Evolutionary conservation across 2,113 vertebrate genomes (phyloP).

Genomic region (Siniperca knerii): DNA sequence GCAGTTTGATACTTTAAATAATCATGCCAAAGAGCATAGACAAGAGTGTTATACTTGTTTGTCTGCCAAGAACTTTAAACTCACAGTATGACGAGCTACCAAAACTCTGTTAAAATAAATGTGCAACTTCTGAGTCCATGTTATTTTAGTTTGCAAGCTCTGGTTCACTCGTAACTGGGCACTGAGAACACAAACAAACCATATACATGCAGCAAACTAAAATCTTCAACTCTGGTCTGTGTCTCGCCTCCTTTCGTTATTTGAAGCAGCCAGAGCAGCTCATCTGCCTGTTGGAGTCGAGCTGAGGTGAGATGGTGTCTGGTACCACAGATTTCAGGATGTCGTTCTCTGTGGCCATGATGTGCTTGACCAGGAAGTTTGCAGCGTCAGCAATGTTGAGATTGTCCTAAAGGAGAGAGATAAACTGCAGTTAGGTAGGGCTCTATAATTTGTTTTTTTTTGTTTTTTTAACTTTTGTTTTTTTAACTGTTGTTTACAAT

Average conservation of each 20-base stretch:
- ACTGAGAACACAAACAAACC: constrained; percentile 1
- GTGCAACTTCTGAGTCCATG: constrained; percentile 4
- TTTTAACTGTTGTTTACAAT: not conserved
- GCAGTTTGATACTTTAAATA: constrained; percentile 2
- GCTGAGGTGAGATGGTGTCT: constrained; percentile 91
- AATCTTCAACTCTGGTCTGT: constrained; percentile 1
- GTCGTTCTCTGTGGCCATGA: constrained; percentile 93
- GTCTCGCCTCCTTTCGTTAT: constrained; percentile 32
- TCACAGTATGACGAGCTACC: not conserved
- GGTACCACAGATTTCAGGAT: constrained; percentile 87
- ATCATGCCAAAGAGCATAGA: not conserved
- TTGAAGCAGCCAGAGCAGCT: constrained; percentile 92
- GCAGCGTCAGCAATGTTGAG: constrained; percentile 95
- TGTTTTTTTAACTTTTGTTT: too few species aligned
- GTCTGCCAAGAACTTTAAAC: constrained; percentile 17
- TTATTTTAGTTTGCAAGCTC: constrained; percentile 26
- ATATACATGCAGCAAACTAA: constrained; percentile 2
- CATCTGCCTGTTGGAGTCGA: constrained; percentile 82
- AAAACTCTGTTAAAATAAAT: constrained; percentile 22
- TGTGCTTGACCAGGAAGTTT: constrained; percentile 95
- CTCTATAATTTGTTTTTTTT: not conserved
- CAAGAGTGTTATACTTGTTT: not conserved
- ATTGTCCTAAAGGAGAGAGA: constrained; percentile 87
- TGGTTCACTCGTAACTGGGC: not conserved
- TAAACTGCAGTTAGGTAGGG: not conserved